phyloP scores from a whole-genome alignment of 2,113 vertebrate genomes.

The Paramormyrops kingsleyae region DNA sequence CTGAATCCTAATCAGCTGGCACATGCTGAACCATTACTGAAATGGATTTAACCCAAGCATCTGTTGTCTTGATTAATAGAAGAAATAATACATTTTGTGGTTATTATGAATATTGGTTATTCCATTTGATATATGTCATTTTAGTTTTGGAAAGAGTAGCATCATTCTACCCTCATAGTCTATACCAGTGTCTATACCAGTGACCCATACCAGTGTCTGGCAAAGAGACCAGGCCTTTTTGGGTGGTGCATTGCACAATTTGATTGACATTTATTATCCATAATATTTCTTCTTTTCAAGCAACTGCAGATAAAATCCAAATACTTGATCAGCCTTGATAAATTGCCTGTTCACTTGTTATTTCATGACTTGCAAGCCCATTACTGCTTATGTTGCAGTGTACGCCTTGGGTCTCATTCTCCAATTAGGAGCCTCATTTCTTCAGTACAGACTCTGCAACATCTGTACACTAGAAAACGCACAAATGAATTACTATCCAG shows the following conservation, averaged over 20 bases:
- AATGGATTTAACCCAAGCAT: neutral
- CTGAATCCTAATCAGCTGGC: neutral
- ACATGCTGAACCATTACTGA: neutral
- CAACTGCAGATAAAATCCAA: neutral
- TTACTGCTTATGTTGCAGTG: neutral
- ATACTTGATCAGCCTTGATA: neutral
- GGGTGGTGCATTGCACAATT: neutral
- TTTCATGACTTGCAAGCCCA: neutral
- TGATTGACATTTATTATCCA: neutral
- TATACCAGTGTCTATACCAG: neutral
- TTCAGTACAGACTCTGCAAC: neutral
- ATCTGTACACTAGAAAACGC: neutral
- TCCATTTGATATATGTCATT: neutral
- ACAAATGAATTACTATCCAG: neutral
- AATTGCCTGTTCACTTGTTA: neutral
- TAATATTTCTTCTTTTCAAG: neutral
- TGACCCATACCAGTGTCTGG: neutral
- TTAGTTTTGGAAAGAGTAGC: neutral
- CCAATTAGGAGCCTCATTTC: neutral
- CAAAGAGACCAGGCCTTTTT: neutral
- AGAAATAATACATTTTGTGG: neutral
- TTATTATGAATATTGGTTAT: neutral
- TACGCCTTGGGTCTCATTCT: neutral
- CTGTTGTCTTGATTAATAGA: neutral
- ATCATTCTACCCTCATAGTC: neutral